Percentiles rank a stretch among this genome's conserved stretches.
phyloP scores from a whole-genome alignment of 2,888 invertebrate genomes.

The Leptopilina syphax region DNA sequence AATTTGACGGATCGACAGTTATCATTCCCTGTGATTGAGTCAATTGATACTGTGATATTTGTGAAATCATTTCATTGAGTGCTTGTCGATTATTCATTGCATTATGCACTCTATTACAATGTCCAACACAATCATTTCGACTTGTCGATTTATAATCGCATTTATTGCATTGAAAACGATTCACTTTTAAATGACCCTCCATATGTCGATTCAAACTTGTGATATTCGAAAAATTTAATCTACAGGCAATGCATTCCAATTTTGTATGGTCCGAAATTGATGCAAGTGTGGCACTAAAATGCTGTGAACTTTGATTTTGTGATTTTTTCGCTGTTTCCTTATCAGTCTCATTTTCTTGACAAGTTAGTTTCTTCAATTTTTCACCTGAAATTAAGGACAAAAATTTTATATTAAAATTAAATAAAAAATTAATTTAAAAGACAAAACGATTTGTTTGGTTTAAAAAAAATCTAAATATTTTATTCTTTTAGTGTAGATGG shows the following conservation, averaged over 20 bases:
- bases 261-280: slow-evolving; percentile 59
- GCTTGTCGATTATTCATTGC: slow-evolving; percentile 74
- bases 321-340: neutral
- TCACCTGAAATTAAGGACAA: neutral
- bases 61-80: slow-evolving; percentile 60
- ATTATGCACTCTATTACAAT: slow-evolving; percentile 82
- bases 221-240: slow-evolving; percentile 77
- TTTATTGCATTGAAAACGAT: slow-evolving; percentile 86
- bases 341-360: neutral
- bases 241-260: slow-evolving; percentile 79
- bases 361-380: neutral
- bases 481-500: no score
- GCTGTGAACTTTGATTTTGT: neutral
- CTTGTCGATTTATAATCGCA: slow-evolving; percentile 85
- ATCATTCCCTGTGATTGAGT: slow-evolving; percentile 44
- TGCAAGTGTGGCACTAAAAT: slow-evolving; percentile 57
- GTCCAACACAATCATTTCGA: slow-evolving; percentile 82
- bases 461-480: no score
- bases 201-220: slow-evolving; percentile 81
- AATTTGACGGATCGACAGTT: neutral
- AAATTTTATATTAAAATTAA: neutral
- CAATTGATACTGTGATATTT: slow-evolving; percentile 55
- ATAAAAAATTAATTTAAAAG: neutral
- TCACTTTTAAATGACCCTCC: slow-evolving; percentile 84
- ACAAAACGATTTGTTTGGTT: no score